Evolutionary conservation across 2,113 vertebrate species (phyloP).

Genomic region (Oplegnathus fasciatus): DNA sequence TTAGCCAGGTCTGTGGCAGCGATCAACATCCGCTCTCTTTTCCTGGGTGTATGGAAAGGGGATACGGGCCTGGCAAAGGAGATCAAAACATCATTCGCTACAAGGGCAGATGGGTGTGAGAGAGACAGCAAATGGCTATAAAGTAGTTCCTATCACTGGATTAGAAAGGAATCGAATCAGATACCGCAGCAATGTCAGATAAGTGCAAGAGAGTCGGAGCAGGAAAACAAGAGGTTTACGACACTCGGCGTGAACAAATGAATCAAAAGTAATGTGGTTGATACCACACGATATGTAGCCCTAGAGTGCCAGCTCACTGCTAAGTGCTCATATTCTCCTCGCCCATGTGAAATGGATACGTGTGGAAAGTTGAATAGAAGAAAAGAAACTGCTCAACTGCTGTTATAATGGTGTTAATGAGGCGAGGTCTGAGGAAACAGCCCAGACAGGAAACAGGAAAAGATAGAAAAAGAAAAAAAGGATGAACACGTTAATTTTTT

Average conservation of each 20-base stretch:
- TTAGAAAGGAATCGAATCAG: constrained; percentile 61
- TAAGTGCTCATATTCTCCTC: constrained; percentile 55
- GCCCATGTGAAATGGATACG: constrained; percentile 53
- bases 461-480: neutral
- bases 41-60: constrained; percentile 52
- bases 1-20: constrained; percentile 62
- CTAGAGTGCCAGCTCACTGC: constrained; percentile 28
- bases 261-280: constrained; percentile 65
- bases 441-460: constrained; percentile 1
- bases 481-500: neutral
- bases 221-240: constrained; percentile 52
- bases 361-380: constrained; percentile 13
- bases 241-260: constrained; percentile 37
- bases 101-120: constrained; percentile 58
- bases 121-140: constrained; percentile 68
- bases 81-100: constrained; percentile 64
- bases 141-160: constrained; percentile 69
- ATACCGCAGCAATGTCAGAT: constrained; percentile 53
- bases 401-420: neutral
- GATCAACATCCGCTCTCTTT: constrained; percentile 63
- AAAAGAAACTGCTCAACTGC: neutral
- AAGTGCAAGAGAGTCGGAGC: constrained; percentile 56
- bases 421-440: constrained; percentile 4
- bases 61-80: constrained; percentile 42
- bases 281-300: constrained; percentile 38